A percentile compares a stretch with the other conserved stretches of the same genome.
These are phyloP conservation scores for Calephelis perditalis DNA, from an alignment of 2,888 invertebrate species.

Conservation along the genomic window DNA sequence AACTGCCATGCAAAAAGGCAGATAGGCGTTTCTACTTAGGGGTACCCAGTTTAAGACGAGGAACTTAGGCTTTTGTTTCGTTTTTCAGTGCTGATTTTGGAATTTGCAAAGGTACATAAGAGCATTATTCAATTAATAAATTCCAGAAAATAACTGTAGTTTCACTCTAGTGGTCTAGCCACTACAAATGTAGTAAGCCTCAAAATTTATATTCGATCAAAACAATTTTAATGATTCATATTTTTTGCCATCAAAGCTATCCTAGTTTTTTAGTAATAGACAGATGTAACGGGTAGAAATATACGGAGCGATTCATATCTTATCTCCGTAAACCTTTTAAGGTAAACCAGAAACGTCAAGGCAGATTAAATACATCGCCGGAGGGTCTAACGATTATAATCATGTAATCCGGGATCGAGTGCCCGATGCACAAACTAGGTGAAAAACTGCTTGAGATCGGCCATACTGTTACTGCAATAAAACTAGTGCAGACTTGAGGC, in stretches of 20 bases:
- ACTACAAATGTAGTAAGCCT: too few species aligned
- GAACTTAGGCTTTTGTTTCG: too few species aligned
- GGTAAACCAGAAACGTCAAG: conserved; percentile 10
- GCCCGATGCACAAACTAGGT: not conserved
- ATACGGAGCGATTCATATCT: conserved; percentile 7
- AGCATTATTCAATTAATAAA: too few species aligned
- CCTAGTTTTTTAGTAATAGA: not conserved
- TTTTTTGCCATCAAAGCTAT: not conserved
- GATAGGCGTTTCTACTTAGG: too few species aligned
- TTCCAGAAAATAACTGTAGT: too few species aligned
- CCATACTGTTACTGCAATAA: not conserved
- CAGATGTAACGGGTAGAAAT: conserved; percentile 3
- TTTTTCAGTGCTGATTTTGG: too few species aligned
- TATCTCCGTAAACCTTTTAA: conserved; percentile 4
- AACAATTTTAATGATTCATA: not conserved
- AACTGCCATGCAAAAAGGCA: too few species aligned
- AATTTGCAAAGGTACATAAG: too few species aligned
- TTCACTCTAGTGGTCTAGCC: too few species aligned
- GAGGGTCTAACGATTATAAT: conserved; percentile 7
- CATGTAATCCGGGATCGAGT: conserved; percentile 1
- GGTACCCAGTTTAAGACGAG: too few species aligned
- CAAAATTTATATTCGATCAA: too few species aligned
- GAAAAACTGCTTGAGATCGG: not conserved
- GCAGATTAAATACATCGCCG: conserved; percentile 5
- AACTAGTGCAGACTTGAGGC: too few species aligned